Evolutionary conservation across 1,140 invertebrate species (phyloP).

Genomic region (Mercenaria mercenaria): DNA sequence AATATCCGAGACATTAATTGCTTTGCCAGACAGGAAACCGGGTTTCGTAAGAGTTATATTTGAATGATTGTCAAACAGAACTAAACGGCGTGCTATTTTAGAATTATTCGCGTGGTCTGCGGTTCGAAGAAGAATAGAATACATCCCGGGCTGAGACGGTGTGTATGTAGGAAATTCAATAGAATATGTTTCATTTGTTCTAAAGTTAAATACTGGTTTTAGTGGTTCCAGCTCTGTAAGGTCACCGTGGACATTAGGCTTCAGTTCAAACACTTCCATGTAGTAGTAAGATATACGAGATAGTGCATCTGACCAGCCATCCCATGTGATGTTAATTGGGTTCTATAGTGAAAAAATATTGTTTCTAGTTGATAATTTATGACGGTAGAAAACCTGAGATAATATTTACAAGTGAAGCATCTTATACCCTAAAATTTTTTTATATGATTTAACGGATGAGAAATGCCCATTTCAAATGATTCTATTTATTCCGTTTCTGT

Average conservation of each 20-base stretch:
- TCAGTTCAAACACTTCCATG: constrained; percentile 19
- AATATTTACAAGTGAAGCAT: too few relatives aligned
- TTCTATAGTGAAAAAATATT: not conserved
- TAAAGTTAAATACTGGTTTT: not conserved
- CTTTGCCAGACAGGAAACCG: too few relatives aligned
- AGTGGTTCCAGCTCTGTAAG: too few relatives aligned
- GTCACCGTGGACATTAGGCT: constrained; percentile 20
- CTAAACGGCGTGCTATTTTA: constrained; percentile 43
- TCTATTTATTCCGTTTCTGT: too few relatives aligned
- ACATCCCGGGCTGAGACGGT: constrained; percentile 27
- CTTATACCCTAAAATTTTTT: too few relatives aligned
- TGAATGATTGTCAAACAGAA: constrained; percentile 64
- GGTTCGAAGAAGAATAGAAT: constrained; percentile 56
- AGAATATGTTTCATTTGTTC: not conserved
- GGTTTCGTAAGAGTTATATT: constrained; percentile 89
- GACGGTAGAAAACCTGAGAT: too few relatives aligned
- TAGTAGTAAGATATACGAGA: constrained; percentile 42
- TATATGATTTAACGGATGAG: too few relatives aligned
- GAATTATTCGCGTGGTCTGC: constrained; percentile 70
- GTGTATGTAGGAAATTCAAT: not conserved
- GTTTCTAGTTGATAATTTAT: too few relatives aligned
- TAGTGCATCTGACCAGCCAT: constrained; percentile 40
- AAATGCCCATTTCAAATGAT: too few relatives aligned
- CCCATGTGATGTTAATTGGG: constrained; percentile 4
- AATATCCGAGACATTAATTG: not conserved